Base-by-base conservation (phyloP, 2,888 invertebrate genomes). In the Pyrrhia umbra region DNA sequence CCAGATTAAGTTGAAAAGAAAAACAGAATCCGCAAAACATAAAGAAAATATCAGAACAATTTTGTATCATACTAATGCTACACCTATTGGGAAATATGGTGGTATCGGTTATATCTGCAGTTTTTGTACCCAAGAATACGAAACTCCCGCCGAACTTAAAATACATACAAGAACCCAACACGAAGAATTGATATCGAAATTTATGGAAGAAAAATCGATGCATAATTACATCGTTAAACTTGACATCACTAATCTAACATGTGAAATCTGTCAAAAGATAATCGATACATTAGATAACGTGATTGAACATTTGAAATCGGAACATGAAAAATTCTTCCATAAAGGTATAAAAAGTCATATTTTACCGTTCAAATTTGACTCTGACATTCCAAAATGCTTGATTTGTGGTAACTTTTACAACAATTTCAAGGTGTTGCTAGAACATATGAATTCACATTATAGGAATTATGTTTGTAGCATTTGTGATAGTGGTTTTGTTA, bases 381-480 rank as follows among this genome's bases (percentile, higher is more conserved):
- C 30, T 0, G 47, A 79, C 0, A 55, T 71, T 5, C 37, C 78
- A 0, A 75, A 75, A 47, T 90, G 90, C 18, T 80, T 78, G 0
- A 34, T 84, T 8, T 89, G 89, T 66, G 56, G 49, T 0, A 80
- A 75, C 2, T 70, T 72, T 16, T 87, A 82, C 23, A 85, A 83
- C 5, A 88, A 87, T 52, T 90, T 89, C 55, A 88, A 89, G 79
- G 79, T 88, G 0, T 64, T 90, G 6, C 51, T 87, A 1, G 86
- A 87, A 43, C 91, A 91, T 30, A 92, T 92, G 92, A 90, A 89
- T 39, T 72, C 76, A 0, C 92, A 92, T 60, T 92, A 79, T 23
- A 83, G 85, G 27, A 93, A 95, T 84, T 93, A 93, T 68, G 89
- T 93, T 9, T 96, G 95, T 67, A 92, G 94, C 21, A 85, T 92